Evolutionary conservation across 92 coral and sea anemone species (phyloP), one percentile per base, ranked within the genome.

Genomic region (Porites evermanni): DNA sequence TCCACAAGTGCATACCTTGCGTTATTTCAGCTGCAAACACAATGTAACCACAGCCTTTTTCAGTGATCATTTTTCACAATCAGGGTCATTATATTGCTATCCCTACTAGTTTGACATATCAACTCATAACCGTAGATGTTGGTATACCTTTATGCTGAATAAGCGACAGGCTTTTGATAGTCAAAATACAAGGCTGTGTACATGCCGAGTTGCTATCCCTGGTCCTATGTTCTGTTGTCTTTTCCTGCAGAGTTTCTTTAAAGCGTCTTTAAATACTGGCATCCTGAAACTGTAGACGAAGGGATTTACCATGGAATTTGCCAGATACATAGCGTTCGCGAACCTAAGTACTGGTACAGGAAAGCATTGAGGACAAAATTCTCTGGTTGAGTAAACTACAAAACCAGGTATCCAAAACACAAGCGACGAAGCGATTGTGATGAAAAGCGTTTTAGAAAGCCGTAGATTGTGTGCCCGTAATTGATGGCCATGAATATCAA

Each of bases 291-390:
- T 63, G 83, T 79, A 79, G 12, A 65, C 63, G 13, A 53, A 52
- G 51, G 84, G 84, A 53, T 79, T 79, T 5, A 63, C 18, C 68
- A 77, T 64, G 2, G 81, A 79, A 24, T 79, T 79, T 19, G 83
- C 74, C 73, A 64, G 14, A n/a, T 20, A 63, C 11, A 66, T 6
- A 79, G 21, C 58, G 4, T 47, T 44, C 12, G 24, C 59, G 52
- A 21, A 2, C 19, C 10, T 0, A 3, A 64, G 12, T 23, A 79
- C 17, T 7, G 12, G 6, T 12, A 63, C 47, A 5, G 65, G 9
- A 80, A 52, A 7, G 50, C 84, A 80, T 21, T 0, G 7, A 2
- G 69, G 10, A 10, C 84, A 80, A 20, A 80, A 80, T 9, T 53
- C 66, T 21, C 5, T 53, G 9, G 9, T 24, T 2, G n/a, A 8